phyloP scores from a whole-genome alignment of 30 jellyfish, hydroid and myxozoan species.

The Catostylus mosaicus region DNA sequence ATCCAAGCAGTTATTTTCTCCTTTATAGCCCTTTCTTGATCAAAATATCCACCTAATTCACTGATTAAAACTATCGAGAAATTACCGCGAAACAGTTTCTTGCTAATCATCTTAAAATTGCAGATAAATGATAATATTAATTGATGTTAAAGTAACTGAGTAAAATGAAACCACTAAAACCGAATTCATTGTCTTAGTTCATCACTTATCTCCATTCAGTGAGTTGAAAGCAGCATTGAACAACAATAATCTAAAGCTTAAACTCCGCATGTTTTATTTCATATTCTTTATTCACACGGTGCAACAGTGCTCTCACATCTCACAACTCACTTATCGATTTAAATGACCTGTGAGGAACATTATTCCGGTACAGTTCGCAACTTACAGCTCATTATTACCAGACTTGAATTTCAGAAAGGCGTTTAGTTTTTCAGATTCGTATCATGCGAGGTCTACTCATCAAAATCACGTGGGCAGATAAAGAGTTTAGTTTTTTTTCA shows the following conservation, averaged over 20 bases:
- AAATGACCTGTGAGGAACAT: too few relatives aligned
- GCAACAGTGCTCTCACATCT: too few relatives aligned
- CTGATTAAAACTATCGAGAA: too few relatives aligned
- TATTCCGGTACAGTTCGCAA: not conserved
- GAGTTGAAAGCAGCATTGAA: not conserved
- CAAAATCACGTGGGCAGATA: slow-evolving; percentile 4
- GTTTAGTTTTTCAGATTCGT: not conserved
- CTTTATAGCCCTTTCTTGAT: too few relatives aligned
- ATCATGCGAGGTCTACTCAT: too few relatives aligned
- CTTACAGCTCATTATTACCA: not conserved
- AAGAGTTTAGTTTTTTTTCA: slow-evolving; percentile 13
- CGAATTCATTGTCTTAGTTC: not conserved
- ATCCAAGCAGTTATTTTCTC: too few relatives aligned
- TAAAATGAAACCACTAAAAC: not conserved
- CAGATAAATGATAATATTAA: not conserved
- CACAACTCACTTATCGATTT: too few relatives aligned
- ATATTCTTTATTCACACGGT: not conserved
- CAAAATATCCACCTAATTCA: too few relatives aligned
- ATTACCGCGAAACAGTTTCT: not conserved
- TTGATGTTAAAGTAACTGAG: not conserved
- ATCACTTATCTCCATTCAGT: not conserved
- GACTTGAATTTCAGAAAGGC: not conserved
- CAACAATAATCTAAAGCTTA: not conserved
- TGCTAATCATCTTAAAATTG: not conserved
- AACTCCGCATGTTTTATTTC: not conserved